Evolutionary conservation across 2,113 vertebrate species (phyloP).

Genomic region (Lonchura striata): DNA sequence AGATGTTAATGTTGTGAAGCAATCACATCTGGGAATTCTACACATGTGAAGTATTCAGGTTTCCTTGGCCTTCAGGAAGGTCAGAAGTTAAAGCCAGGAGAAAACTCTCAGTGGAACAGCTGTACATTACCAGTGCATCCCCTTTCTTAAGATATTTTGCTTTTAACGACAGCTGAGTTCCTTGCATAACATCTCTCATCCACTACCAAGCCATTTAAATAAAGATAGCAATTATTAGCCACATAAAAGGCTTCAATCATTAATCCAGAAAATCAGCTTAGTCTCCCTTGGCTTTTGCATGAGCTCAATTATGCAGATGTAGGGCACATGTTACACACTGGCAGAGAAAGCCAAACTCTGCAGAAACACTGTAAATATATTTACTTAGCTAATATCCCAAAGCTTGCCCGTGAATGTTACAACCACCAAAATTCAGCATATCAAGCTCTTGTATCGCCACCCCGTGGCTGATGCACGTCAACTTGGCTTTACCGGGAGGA

Average conservation of each 20-base stretch:
- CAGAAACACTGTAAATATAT: not conserved
- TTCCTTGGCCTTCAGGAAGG: not conserved
- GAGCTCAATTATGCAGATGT: not conserved
- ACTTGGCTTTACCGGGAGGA: not conserved
- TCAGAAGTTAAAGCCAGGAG: not conserved
- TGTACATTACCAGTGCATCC: not conserved
- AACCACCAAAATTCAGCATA: not conserved
- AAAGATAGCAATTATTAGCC: not conserved
- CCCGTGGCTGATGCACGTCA: not conserved
- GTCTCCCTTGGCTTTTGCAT: not conserved
- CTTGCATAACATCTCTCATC: not conserved
- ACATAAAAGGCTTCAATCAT: not conserved
- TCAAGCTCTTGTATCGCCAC: constrained; percentile 26
- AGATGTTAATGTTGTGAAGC: not conserved
- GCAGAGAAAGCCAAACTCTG: not conserved
- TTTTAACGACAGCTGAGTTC: not conserved
- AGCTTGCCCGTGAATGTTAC: accelerated
- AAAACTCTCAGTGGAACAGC: not conserved
- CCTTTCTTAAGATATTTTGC: not conserved
- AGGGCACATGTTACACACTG: not conserved
- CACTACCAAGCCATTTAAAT: not conserved
- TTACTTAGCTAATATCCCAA: not conserved
- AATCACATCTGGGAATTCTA: not conserved
- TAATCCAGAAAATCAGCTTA: not conserved
- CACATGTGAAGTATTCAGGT: accelerated